Base-by-base conservation (phyloP, 2,888 invertebrate species). In the Andrena haemorrhoa region DNA sequence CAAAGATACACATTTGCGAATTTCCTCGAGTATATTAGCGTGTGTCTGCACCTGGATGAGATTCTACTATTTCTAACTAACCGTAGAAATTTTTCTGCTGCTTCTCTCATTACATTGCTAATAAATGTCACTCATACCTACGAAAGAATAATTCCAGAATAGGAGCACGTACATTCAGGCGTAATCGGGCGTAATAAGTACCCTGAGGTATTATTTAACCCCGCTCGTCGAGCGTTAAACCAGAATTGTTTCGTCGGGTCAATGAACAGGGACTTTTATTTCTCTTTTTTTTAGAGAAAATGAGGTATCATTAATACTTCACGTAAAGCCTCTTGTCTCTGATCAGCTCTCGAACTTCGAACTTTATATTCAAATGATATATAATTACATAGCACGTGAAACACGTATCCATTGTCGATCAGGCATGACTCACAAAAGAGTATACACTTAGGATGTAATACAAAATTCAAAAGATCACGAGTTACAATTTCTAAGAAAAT, bases 131-230 rank as follows among this genome's bases (percentile, higher is more conserved):
- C 20, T n/a, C 53, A 26, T 53, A 35, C 23, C 56, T 35, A 16
- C 26, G 49, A 35, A 58, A 31, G 79, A 69, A 69, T 79, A 65
- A 69, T 58, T 79, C n/a, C 31, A 58, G 29, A 76, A 69, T 70
- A 79, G 51, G 70, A 41, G 77, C 64, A 70, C 78, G 77, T 76
- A 64, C 68, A 64, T 10, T 35, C 49, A 35, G 49, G 29, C 23
- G 76, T 75, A 63, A 35, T 69, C 69, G 69, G 26, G 35, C 29
- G 78, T 68, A 68, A 76, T 69, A 78, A 75, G 41, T 47, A 63
- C 68, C 26, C n/a, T 10, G 53, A 23, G 47, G 68, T 61, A 75
- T 75, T 78, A 69, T 78, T 78, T 63, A 64, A 69, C 68, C 53
- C 31, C n/a, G 12, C 5, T 29, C 16, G 49, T 12, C 33, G 33